Percentiles rank a stretch among this genome's conserved stretches.
These are phyloP conservation scores for Oikopleura dioica DNA, from an alignment of 23 tunicate species.

Conservation along the genomic window DNA sequence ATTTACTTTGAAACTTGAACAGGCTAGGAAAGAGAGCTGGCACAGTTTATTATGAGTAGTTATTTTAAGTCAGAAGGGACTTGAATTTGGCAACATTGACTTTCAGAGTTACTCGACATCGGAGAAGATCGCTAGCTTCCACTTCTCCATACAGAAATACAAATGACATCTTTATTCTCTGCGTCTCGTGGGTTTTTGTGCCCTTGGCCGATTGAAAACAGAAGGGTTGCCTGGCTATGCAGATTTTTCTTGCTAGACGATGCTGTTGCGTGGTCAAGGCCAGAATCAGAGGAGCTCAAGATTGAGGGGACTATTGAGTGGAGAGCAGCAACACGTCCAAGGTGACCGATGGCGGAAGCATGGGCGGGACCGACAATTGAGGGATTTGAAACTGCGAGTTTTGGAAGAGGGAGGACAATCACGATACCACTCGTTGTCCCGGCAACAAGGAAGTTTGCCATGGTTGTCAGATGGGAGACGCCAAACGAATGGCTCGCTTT, in stretches of 20 bases:
- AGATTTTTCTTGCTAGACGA: not conserved
- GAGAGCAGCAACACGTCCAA: not conserved
- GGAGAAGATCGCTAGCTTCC: no score
- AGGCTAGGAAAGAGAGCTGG: no score
- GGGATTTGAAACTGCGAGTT: not conserved
- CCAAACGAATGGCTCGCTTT: not conserved
- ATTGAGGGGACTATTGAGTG: not conserved
- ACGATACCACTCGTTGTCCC: slow-evolving; percentile 1
- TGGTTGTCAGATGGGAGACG: not conserved
- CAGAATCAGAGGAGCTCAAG: not conserved
- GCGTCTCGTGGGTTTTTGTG: no score
- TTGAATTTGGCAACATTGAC: no score
- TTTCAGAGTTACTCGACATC: no score
- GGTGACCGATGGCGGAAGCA: not conserved
- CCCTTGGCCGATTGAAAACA: no score
- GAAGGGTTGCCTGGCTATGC: no score
- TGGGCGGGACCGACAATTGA: not conserved
- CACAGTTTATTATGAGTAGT: no score
- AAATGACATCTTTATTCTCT: no score
- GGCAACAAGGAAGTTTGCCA: slow-evolving; percentile 5
- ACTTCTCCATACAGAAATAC: no score
- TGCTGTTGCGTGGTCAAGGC: not conserved
- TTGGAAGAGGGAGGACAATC: not conserved
- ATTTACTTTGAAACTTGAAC: no score
- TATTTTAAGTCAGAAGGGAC: no score